Base-by-base conservation (phyloP, 2,888 invertebrate genomes). In the Heliconius erato region DNA sequence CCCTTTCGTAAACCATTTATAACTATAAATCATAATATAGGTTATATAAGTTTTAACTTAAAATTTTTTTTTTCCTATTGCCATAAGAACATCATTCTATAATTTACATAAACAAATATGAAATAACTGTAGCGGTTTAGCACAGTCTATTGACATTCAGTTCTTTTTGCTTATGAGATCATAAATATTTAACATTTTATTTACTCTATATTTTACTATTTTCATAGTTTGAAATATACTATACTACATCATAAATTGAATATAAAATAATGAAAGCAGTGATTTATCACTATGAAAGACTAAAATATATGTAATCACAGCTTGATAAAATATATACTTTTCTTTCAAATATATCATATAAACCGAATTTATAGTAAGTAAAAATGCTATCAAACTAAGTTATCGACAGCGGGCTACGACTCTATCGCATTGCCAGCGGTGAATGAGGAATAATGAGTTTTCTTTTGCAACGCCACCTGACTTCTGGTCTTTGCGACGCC, bases 381-480 rank as follows among this genome's bases (percentile, higher is more conserved):
- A 59, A 67, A 78, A 65, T 49, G 28, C 32, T 68, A 68, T 32
- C 78, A 78, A 78, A 44, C n/a, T 68, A 78, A 78, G 67, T 78
- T 78, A 78, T 78, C 78, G 78, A 78, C 78, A 78, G 26, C 49
- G 68, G 28, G 63, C 59, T 23, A 86, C 87, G 88, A 86, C 90
- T 88, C 92, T 92, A 91, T 85, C 87, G 85, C 83, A 87, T 83
- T 89, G 88, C 86, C 89, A 90, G 86, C 88, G 88, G 89, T 92
- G 94, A 94, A 94, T 94, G 92, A 95, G 94, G 92, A 95, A 93
- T 94, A 95, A 95, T 94, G 95, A 95, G 94, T 94, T 95, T 95
- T 95, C 95, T 94, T 94, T 94, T 90, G 90, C 91, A 92, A 89
- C 90, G 89, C 90, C 92, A 94, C 94, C 94, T 95, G 94, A 94